phyloP scores from a whole-genome alignment of 2,888 invertebrate genomes.

The Teleogryllus oceanicus region DNA sequence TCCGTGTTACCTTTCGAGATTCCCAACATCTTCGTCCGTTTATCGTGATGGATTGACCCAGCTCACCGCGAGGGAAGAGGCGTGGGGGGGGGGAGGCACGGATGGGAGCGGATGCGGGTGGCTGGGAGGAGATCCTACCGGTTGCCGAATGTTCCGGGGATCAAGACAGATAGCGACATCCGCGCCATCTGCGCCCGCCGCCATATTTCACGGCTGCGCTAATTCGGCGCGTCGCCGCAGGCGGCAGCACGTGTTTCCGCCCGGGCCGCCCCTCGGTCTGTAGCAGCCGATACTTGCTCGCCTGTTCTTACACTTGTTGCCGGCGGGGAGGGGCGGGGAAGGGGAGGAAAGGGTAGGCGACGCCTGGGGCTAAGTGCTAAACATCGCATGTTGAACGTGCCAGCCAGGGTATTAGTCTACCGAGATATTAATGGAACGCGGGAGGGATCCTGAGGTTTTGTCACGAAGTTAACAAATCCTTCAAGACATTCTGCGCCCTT shows the following conservation, averaged over 20 bases:
- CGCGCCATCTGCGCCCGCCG: background rate
- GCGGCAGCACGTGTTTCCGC: background rate
- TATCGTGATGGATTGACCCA: too few species aligned
- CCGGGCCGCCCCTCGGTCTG: background rate
- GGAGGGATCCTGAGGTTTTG: background rate
- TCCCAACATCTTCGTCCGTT: too few species aligned
- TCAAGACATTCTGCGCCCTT: background rate
- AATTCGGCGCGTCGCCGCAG: slow-evolving; percentile 18
- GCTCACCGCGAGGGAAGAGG: too few species aligned
- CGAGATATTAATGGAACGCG: slow-evolving; percentile 1
- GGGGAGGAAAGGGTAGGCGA: background rate
- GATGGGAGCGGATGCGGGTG: too few species aligned
- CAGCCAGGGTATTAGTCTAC: background rate
- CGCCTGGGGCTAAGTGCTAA: too few species aligned
- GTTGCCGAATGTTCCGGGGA: background rate
- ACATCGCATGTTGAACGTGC: too few species aligned
- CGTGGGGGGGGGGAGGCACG: too few species aligned
- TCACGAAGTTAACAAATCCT: background rate
- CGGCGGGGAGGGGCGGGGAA: background rate
- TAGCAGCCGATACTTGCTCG: background rate
- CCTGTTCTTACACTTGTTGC: slow-evolving; percentile 7
- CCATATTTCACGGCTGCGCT: background rate
- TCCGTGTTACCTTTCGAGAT: too few species aligned
- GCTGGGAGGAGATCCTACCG: too few species aligned
- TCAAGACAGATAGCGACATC: slow-evolving; percentile 9